Percentiles rank a stretch among this genome's conserved stretches.
These are phyloP conservation scores for Mythimna vitellina DNA, from an alignment of 2,888 invertebrate genomes.

Conservation along the genomic window DNA sequence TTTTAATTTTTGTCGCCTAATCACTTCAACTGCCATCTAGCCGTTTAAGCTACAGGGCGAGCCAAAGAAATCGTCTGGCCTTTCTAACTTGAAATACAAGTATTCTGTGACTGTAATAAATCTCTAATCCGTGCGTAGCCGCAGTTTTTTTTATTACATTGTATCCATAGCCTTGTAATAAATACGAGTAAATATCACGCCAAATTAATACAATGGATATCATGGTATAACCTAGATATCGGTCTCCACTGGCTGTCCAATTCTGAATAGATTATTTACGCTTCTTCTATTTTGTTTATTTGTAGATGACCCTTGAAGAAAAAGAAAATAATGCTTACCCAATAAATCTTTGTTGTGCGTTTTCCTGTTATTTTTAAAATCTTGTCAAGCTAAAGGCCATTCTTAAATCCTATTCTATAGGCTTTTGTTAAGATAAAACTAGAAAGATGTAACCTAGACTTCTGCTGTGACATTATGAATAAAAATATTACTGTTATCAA, in stretches of 20 bases:
- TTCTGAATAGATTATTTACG: constrained; percentile 7
- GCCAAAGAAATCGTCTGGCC: neutral
- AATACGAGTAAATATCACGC: constrained; percentile 34
- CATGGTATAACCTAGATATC: constrained; percentile 18
- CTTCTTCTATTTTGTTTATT: constrained; percentile 5
- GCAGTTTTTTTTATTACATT: constrained; percentile 7
- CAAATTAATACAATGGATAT: constrained; percentile 1
- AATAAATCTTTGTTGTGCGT: neutral
- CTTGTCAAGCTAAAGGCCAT: neutral
- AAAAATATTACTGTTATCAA: neutral
- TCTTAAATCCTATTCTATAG: neutral
- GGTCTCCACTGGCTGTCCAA: neutral
- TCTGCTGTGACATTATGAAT: neutral
- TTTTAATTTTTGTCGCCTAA: too few species aligned
- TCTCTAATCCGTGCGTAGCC: neutral
- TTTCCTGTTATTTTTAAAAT: constrained; percentile 17
- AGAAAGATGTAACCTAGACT: neutral
- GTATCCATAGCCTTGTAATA: constrained; percentile 10
- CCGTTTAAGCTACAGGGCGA: neutral
- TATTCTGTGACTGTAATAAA: neutral
- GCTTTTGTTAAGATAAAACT: constrained; percentile 8
- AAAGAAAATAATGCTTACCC: constrained; percentile 18
- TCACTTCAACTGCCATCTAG: neutral
- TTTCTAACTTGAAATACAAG: neutral
- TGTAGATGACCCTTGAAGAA: constrained; percentile 10